A percentile compares a stretch with the other conserved stretches of the same genome.
Conservation (phyloP, 2,797 vertebrate species). For the Ctenopoma kingsleyae region DNA sequence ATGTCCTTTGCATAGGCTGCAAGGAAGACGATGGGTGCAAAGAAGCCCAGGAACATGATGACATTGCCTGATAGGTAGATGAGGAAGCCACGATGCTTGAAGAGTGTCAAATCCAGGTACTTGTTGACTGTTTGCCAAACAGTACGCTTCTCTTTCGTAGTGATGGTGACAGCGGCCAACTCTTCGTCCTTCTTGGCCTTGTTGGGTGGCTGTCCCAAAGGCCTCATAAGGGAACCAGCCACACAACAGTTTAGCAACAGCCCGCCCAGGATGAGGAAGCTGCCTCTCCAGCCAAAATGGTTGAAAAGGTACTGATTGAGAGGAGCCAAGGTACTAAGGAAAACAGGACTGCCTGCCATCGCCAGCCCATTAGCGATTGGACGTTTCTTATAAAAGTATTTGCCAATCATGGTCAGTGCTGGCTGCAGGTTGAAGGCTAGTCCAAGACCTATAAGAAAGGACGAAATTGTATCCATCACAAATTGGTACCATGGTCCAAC, state of each 20-base stretch:
- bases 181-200: conserved; percentile 81
- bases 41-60: conserved; percentile 97
- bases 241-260: conserved; percentile 95
- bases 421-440: conserved; percentile 98
- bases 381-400: conserved; percentile 93
- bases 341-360: conserved; percentile 98
- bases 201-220: conserved; percentile 76
- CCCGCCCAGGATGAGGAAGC: conserved; percentile 94
- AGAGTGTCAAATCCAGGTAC: conserved; percentile 93
- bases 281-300: conserved; percentile 93
- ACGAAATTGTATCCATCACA: conserved; percentile 16
- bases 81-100: conserved; percentile 95
- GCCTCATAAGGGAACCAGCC: conserved; percentile 95
- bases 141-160: conserved; percentile 76
- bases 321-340: conserved; percentile 94
- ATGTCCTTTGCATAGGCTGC: conserved; percentile 94
- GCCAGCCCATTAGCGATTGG: conserved; percentile 95
- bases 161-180: conserved; percentile 34
- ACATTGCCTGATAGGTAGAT: conserved; percentile 96
- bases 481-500: not conserved
- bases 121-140: conserved; percentile 85
- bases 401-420: conserved; percentile 96
- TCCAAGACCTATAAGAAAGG: conserved; percentile 87
- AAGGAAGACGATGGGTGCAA: conserved; percentile 95
- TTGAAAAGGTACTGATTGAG: conserved; percentile 97